Conservation (phyloP, 2,797 vertebrate species). For the Phrynocephalus guinanensis region DNA sequence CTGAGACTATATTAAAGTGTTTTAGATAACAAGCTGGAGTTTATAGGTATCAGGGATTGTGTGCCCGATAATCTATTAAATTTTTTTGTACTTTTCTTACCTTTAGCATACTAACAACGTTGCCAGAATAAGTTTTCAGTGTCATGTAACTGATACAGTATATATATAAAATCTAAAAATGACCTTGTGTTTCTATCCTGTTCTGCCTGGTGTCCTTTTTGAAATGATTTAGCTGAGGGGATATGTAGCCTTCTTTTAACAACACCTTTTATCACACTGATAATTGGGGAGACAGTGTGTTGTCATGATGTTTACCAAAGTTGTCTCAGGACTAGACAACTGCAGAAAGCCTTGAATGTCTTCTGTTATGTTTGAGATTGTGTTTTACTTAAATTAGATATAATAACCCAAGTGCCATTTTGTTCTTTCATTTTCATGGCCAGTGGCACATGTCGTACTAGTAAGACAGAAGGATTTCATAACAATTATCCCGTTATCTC, state of each 20-base stretch:
- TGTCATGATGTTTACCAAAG: accelerated
- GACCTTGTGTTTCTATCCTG: conserved; percentile 3
- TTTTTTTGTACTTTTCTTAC: background rate
- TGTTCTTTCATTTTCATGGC: background rate
- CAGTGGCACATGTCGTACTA: too few relatives aligned
- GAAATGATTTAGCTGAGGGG: background rate
- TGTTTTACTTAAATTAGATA: background rate
- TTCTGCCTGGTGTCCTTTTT: background rate
- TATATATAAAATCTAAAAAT: accelerated
- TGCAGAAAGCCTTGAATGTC: background rate
- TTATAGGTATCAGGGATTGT: background rate
- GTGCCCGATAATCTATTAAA: background rate
- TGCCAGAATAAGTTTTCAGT: background rate
- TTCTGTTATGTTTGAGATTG: accelerated
- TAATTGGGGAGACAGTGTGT: background rate
- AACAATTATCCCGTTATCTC: too few relatives aligned
- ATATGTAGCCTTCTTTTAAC: background rate
- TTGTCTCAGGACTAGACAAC: background rate
- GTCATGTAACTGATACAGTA: background rate
- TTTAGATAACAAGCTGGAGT: background rate
- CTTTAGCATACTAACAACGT: background rate
- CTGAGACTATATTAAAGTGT: background rate
- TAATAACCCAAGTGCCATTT: conserved; percentile 19
- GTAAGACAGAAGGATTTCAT: too few relatives aligned
- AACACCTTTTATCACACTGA: background rate